These are phyloP conservation scores for Brachionus koreanus DNA, from an alignment of 1,140 invertebrate species.

Conservation along the genomic window DNA sequence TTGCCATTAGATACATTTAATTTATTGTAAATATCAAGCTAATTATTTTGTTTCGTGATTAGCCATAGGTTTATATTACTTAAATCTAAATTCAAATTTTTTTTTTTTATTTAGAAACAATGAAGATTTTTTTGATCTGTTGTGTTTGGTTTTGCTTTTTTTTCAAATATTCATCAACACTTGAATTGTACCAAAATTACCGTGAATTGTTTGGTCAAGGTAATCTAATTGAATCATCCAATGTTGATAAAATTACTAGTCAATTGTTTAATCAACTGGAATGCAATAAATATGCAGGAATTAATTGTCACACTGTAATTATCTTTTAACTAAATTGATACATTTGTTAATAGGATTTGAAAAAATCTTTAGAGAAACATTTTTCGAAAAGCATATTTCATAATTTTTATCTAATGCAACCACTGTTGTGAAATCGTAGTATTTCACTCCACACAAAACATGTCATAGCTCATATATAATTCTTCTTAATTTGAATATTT, in stretches of 20 bases:
- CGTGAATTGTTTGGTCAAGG: conserved; percentile 28
- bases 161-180: background rate
- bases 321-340: background rate
- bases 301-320: conserved; percentile 27
- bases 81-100: background rate
- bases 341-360: background rate
- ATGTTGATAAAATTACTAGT: conserved; percentile 9
- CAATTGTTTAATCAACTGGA: conserved; percentile 21
- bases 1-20: conserved; percentile 15
- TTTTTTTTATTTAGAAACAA: background rate
- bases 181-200: background rate
- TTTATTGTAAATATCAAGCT: conserved; percentile 26
- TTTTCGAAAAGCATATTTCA: too few species aligned
- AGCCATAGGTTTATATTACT: background rate
- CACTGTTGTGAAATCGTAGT: too few species aligned
- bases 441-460: too few species aligned
- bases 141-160: background rate
- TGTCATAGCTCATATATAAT: too few species aligned
- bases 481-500: too few species aligned
- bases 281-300: background rate
- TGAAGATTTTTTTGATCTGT: background rate
- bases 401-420: too few species aligned
- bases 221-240: background rate
- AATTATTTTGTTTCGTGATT: conserved; percentile 30
- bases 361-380: background rate